phyloP scores from a whole-genome alignment of 2,888 invertebrate genomes.

The Sialis fuliginosa region DNA sequence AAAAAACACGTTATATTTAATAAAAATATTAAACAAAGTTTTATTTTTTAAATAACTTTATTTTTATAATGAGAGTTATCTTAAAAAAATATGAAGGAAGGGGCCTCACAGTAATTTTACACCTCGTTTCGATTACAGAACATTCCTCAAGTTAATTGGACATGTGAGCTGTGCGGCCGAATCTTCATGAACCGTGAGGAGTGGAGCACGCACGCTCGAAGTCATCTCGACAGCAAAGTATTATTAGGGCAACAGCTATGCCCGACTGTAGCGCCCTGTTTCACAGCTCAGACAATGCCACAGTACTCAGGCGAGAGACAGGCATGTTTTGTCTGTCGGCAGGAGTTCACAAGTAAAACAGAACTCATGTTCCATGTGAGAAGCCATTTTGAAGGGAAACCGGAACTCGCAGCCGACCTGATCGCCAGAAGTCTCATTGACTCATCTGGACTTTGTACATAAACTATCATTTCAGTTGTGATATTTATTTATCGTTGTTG shows the following conservation, averaged over 20 bases:
- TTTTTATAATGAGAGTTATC: no score
- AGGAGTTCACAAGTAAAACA: conserved; percentile 45
- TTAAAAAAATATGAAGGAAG: no score
- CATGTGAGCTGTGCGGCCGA: conserved; percentile 56
- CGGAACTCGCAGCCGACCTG: conserved; percentile 32
- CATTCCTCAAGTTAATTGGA: conserved; percentile 37
- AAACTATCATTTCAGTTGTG: conserved; percentile 14
- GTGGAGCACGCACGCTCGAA: conserved; percentile 59
- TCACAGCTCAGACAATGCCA: conserved; percentile 10
- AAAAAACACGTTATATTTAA: no score
- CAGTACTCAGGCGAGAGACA: conserved; percentile 10
- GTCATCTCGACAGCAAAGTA: conserved; percentile 37
- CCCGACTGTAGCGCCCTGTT: conserved; percentile 20
- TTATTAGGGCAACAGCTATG: conserved; percentile 12
- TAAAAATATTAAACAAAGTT: no score
- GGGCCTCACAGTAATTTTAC: neutral
- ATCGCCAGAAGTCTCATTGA: conserved; percentile 33
- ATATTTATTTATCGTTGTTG: no score
- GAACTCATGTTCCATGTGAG: conserved; percentile 53
- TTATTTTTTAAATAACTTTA: no score
- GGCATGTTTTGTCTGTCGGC: conserved; percentile 45
- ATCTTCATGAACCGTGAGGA: conserved; percentile 56
- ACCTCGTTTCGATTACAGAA: conserved; percentile 1
- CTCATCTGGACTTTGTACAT: conserved; percentile 35
- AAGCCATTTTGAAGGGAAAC: conserved; percentile 41